Evolutionary conservation across 2,888 invertebrate species (phyloP).

Genomic region (Thumatha senex): DNA sequence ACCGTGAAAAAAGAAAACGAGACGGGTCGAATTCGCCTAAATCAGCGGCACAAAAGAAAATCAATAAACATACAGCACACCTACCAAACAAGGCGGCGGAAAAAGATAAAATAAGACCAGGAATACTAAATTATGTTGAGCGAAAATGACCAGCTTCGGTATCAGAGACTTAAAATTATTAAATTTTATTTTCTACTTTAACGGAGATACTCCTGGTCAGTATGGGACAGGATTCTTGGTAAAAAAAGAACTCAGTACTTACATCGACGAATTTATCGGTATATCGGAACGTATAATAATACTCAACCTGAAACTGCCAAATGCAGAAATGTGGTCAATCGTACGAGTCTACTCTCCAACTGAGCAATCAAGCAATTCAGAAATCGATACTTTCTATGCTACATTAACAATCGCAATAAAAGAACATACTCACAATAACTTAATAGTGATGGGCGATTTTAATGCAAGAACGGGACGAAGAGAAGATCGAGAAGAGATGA

Average conservation of each 20-base stretch:
- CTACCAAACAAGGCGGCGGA: too few species aligned
- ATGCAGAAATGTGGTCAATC: too few species aligned
- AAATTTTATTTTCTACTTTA: not conserved
- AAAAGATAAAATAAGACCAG: not conserved
- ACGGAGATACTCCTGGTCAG: not conserved
- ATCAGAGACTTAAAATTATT: not conserved
- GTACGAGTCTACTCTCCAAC: too few species aligned
- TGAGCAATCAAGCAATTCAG: not conserved
- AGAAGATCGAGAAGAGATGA: not conserved
- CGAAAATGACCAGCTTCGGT: not conserved
- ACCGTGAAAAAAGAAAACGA: not conserved
- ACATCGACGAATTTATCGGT: not conserved
- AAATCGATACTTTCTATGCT: not conserved
- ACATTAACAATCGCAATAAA: too few species aligned
- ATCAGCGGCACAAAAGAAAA: not conserved
- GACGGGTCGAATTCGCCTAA: not conserved
- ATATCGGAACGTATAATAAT: conserved; percentile 1
- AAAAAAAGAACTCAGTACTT: not conserved
- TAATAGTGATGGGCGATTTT: too few species aligned
- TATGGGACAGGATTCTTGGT: not conserved
- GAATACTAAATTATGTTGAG: not conserved
- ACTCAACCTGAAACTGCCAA: not conserved
- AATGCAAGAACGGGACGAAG: not conserved
- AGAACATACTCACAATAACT: too few species aligned
- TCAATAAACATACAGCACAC: not conserved